phyloP scores from a whole-genome alignment of 2,797 vertebrate genomes.

The Urosaurus nigricauda region DNA sequence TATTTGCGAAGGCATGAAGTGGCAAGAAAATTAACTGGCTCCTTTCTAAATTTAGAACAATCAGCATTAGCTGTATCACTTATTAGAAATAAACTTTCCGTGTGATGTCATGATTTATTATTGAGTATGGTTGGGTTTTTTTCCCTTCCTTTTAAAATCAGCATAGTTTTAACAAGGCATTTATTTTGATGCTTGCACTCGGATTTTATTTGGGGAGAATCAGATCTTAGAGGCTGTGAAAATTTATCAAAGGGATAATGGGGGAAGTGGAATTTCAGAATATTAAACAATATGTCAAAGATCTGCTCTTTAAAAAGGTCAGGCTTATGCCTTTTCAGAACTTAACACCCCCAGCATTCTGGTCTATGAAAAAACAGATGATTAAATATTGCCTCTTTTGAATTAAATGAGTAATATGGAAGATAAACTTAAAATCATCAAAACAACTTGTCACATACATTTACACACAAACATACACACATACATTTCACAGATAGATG shows the following conservation, averaged over 20 bases:
- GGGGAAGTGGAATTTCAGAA: constrained; percentile 12
- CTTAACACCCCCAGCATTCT: constrained; percentile 11
- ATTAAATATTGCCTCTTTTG: neutral
- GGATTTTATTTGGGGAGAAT: neutral
- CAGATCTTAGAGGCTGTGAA: constrained; percentile 6
- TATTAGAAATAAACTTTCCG: neutral
- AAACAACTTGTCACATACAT: neutral
- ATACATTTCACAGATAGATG: neutral
- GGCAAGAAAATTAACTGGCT: neutral
- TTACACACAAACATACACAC: neutral
- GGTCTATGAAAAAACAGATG: neutral
- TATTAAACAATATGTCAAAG: constrained; percentile 41
- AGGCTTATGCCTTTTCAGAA: constrained; percentile 6
- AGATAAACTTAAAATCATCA: neutral
- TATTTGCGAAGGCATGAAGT: neutral
- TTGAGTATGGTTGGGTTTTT: neutral
- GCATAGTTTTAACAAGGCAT: constrained; percentile 13
- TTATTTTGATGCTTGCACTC: constrained; percentile 26
- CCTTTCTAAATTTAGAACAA: neutral
- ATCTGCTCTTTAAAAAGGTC: constrained; percentile 44
- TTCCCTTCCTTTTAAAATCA: neutral
- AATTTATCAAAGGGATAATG: constrained; percentile 36
- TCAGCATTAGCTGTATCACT: neutral
- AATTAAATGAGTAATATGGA: neutral
- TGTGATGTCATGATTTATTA: neutral